These are phyloP conservation scores for Tapirus terrestris DNA, from an alignment of 2,113 vertebrate species.

Conservation along the genomic window DNA sequence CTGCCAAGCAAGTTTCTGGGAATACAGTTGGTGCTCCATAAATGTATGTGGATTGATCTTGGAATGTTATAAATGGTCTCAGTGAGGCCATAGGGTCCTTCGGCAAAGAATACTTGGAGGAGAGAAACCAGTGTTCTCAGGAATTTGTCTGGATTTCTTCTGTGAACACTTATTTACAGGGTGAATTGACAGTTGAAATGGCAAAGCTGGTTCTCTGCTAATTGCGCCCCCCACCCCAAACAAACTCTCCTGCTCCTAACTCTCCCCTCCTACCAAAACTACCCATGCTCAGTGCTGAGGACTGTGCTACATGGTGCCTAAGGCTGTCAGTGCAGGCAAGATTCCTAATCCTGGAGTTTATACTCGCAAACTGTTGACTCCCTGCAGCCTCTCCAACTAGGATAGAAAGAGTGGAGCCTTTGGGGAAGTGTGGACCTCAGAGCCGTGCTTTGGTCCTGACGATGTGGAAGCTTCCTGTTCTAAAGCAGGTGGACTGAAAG, in stretches of 20 bases:
- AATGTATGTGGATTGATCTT: background rate
- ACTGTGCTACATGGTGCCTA: background rate
- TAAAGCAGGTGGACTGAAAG: constrained; percentile 62
- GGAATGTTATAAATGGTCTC: background rate
- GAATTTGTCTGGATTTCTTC: background rate
- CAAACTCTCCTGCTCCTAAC: background rate
- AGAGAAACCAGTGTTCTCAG: background rate
- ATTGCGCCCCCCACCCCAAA: background rate
- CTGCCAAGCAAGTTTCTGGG: background rate
- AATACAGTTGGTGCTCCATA: background rate
- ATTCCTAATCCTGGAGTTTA: background rate
- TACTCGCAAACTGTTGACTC: background rate
- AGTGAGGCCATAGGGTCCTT: too few relatives aligned
- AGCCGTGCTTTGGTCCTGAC: background rate
- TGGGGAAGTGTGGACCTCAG: background rate
- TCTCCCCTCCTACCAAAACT: background rate
- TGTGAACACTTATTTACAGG: background rate
- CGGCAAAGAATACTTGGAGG: background rate
- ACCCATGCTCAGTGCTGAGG: background rate
- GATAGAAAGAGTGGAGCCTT: background rate
- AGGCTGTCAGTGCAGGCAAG: background rate
- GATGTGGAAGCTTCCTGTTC: background rate
- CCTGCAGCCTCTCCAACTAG: background rate
- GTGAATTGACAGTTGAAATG: background rate
- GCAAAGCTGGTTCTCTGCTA: background rate